Base-by-base conservation (phyloP, 1,140 invertebrate genomes). In the Diploscapter pachys region DNA sequence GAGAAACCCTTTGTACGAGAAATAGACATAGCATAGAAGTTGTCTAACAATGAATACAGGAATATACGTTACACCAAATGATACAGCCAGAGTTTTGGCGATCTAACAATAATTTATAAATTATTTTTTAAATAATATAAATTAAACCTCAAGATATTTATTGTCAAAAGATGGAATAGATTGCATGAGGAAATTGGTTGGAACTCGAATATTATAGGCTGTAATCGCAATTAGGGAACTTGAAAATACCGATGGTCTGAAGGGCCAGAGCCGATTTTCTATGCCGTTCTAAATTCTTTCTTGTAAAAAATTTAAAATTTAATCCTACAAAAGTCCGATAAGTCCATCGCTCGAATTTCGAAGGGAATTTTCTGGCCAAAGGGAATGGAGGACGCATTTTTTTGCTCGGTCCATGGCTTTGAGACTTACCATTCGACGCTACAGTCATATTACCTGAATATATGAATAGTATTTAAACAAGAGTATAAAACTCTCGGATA, bases 1-100 rank as follows among this genome's bases (percentile, higher is more conserved):
- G 13, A 83, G 65, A 67, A 68, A 83, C 55, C 77, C 77, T 67
- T 83, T 83, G 81, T 83, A 83, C 4, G 78, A 73, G 63, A 83
- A 83, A 69, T 80, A 72, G 65, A 82, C 80, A 52, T 70, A 54
- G 31, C 75, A 75, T 31, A 83, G 67, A 71, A 84, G 76, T 53
- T 69, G 67, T 66, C 82, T 63, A 50, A 82, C 64, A 9, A 80
- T 13, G 51, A 82, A 77, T 48, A 83, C 78, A n/a, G 83, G 81
- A 8, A 76, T 51, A 63, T 83, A 82, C n/a, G 80, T 74, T 48
- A 72, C 57, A 3, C 73, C 9, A 6, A 81, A 49, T 3, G 81
- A 76, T 5, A 70, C 74, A 51, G 61, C 31, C 2, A 55, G 4
- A 5, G 57, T 50, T 63, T 71, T 71, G 5, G 53, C 75, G 59